These are phyloP conservation scores for Eristalis pertinax DNA, from an alignment of 2,888 invertebrate species.

Conservation along the genomic window DNA sequence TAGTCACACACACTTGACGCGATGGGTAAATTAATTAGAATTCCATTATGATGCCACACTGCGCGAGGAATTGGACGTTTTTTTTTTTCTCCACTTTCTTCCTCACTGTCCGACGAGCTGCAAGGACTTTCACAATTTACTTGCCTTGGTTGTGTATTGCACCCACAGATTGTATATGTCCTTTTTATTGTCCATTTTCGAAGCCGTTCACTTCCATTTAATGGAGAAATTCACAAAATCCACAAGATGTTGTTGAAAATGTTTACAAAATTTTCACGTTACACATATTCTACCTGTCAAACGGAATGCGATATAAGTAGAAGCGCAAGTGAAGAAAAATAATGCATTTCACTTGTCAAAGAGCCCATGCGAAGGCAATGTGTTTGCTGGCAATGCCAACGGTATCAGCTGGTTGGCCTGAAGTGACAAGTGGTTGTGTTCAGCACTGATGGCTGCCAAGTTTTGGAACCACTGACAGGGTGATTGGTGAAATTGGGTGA, in stretches of 20 bases:
- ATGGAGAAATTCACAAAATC: slow-evolving; percentile 31
- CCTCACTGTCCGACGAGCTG: background rate
- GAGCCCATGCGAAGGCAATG: background rate
- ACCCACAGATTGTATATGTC: slow-evolving; percentile 83
- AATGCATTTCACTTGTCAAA: slow-evolving; percentile 56
- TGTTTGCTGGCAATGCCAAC: slow-evolving; percentile 32
- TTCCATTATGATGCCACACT: slow-evolving; percentile 16
- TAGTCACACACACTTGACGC: background rate
- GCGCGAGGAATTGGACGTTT: background rate
- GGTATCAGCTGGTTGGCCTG: slow-evolving; percentile 44
- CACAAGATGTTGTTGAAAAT: slow-evolving; percentile 53
- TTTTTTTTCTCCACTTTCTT: too few relatives aligned
- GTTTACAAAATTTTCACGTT: slow-evolving; percentile 72
- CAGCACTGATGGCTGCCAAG: background rate
- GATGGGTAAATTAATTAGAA: slow-evolving; percentile 15
- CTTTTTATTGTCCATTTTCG: slow-evolving; percentile 80
- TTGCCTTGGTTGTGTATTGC: slow-evolving; percentile 83
- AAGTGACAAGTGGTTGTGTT: slow-evolving; percentile 27
- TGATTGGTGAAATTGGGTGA: background rate
- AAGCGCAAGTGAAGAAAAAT: slow-evolving; percentile 22
- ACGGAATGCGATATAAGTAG: slow-evolving; percentile 47
- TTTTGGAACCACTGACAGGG: slow-evolving; percentile 16
- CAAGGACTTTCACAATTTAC: slow-evolving; percentile 3
- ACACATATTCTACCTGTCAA: slow-evolving; percentile 68
- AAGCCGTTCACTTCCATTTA: slow-evolving; percentile 52